Evolutionary conservation across 2,797 vertebrate species (phyloP), one percentile per base, ranked within the genome.

Genomic region (Cyprinella venusta): DNA sequence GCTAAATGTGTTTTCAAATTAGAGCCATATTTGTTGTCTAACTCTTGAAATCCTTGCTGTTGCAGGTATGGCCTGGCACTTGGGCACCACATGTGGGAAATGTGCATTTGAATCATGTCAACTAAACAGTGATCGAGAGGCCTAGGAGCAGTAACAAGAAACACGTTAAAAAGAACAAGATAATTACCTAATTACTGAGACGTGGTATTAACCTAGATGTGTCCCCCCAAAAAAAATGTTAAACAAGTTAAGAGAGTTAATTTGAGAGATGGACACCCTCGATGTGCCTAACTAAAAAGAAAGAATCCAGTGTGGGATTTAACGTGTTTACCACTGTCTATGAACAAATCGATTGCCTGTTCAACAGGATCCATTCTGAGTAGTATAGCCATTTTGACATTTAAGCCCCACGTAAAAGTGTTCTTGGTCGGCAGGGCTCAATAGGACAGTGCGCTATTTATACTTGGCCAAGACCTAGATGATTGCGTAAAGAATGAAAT

Each of bases 51-150:
- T 87, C 89, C 91, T 93, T 92, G 91, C 91, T 88, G 85, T 92
- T 93, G 89, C 94, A 99, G 98, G 97, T 98, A 94, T 99, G 98
- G 97, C 97, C 97, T 92, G 97, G 97, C 93, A 98, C 98, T 92
- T 99, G 98, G 98, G 97, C 97, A 88, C 97, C 98, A 93, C 98
- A 98, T 90, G 97, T 98, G 94, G 97, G 97, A 93, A 99, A 97
- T 87, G 96, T 99, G 93, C 98, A 99, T 95, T 96, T 99, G 96
- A 99, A 99, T 96, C 98, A 99, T 91, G 97, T 99, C 96, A 99
- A 99, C 95, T 99, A 96, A 96, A 94, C 90, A 72, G 79, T 83
- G 84, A 86, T 83, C 87, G 91, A 92, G 91, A 93, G 82, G 86
- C 92, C 85, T 87, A 89, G 88, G 89, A 88, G 89, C 88, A 88